Conservation (phyloP, 2,888 invertebrate genomes). For the Polyommatus icarus region DNA sequence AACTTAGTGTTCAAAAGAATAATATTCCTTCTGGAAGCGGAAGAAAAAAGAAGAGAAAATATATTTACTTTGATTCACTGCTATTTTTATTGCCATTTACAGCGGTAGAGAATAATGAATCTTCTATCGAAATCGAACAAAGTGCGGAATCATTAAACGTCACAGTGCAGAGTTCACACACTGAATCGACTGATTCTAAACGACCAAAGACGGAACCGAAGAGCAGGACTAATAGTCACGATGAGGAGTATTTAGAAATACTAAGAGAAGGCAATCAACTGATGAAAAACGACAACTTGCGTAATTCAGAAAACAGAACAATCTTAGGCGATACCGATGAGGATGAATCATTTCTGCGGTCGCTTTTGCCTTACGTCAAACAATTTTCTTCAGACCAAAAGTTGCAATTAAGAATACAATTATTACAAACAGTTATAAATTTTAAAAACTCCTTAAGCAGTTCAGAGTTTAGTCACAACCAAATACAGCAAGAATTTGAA, state of each 20-base stretch:
- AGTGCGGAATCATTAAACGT: slow-evolving; percentile 32
- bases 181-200: slow-evolving; percentile 32
- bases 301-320: slow-evolving; percentile 27
- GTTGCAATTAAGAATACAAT: slow-evolving; percentile 39
- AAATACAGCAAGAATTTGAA: background rate
- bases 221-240: slow-evolving; percentile 35
- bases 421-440: background rate
- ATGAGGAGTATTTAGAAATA: slow-evolving; percentile 39
- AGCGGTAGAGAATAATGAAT: slow-evolving; percentile 34
- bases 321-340: slow-evolving; percentile 31
- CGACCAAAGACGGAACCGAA: slow-evolving; percentile 37
- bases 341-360: slow-evolving; percentile 40
- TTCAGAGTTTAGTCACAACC: background rate
- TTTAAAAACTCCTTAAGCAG: background rate
- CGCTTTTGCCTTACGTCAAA: slow-evolving; percentile 39
- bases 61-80: slow-evolving; percentile 39
- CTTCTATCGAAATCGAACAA: slow-evolving; percentile 37
- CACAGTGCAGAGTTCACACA: slow-evolving; percentile 31
- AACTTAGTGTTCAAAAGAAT: slow-evolving; percentile 36
- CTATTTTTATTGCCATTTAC: slow-evolving; percentile 40
- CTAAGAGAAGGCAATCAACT: slow-evolving; percentile 39
- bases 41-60: slow-evolving; percentile 38
- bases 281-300: slow-evolving; percentile 29
- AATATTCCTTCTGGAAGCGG: slow-evolving; percentile 35
- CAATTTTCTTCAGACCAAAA: slow-evolving; percentile 39